Percentiles rank a stretch among this genome's conserved stretches.
Evolutionary conservation across 2,888 invertebrate genomes (phyloP).

Genomic region (Auanema freiburgensis): DNA sequence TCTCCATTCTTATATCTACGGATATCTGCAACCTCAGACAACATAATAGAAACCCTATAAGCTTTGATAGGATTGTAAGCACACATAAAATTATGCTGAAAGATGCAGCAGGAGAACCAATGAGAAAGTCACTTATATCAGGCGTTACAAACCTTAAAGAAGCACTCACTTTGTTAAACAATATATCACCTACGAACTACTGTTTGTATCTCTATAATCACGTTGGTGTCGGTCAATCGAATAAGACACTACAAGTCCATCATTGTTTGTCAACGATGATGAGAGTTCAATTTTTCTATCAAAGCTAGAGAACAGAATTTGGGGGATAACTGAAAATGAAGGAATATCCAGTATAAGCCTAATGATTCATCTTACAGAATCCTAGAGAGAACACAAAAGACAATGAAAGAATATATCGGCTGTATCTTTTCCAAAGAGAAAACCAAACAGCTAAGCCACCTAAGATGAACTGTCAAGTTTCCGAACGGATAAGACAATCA

Average conservation of each 20-base stretch:
- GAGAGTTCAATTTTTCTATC: background rate
- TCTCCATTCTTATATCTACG: too few relatives aligned
- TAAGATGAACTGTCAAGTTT: constrained; percentile 9
- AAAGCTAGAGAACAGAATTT: background rate
- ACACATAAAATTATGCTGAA: constrained; percentile 11
- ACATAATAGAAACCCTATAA: background rate
- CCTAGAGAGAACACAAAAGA: constrained; percentile 28
- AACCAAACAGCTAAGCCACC: constrained; percentile 30
- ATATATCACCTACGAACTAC: too few relatives aligned
- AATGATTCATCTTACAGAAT: constrained; percentile 1
- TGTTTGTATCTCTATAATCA: too few relatives aligned
- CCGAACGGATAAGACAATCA: background rate
- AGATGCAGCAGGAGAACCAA: background rate
- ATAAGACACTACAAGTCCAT: too few relatives aligned
- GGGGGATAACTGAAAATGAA: constrained; percentile 1
- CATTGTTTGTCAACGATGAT: too few relatives aligned
- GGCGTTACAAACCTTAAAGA: too few relatives aligned
- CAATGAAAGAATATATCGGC: constrained; percentile 23
- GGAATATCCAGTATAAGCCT: background rate
- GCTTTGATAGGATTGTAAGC: background rate
- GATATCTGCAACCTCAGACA: too few relatives aligned
- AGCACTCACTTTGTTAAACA: too few relatives aligned
- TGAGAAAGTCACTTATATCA: too few relatives aligned
- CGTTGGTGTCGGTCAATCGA: too few relatives aligned
- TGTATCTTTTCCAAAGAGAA: constrained; percentile 32